phyloP scores from a whole-genome alignment of 23 tunicate species.

The Ascidia mentula region DNA sequence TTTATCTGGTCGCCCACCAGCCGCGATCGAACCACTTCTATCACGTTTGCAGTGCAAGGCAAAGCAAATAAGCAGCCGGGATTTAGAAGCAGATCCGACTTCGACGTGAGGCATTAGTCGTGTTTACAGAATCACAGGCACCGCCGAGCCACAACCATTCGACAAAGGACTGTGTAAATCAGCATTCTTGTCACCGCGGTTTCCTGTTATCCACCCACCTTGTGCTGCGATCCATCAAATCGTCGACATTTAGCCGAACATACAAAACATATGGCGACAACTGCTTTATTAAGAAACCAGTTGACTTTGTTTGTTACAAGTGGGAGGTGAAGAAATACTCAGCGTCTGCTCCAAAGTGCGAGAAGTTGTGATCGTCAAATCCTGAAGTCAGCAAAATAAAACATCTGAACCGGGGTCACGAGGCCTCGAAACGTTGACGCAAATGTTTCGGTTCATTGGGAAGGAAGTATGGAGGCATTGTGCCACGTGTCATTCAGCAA shows the following conservation, averaged over 20 bases:
- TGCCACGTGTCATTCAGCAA: neutral
- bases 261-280: neutral
- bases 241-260: neutral
- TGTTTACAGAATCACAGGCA: constrained; percentile 12
- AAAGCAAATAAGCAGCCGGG: constrained; percentile 23
- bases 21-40: neutral
- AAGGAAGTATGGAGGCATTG: constrained; percentile 3
- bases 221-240: neutral
- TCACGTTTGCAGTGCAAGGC: neutral
- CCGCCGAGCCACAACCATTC: neutral
- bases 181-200: constrained; percentile 12
- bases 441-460: constrained; percentile 7
- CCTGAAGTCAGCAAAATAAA: neutral
- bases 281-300: neutral
- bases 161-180: neutral
- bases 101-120: neutral
- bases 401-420: neutral
- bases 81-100: constrained; percentile 10
- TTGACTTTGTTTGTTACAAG: neutral
- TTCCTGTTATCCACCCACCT: neutral
- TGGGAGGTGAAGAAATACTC: too few relatives aligned
- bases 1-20: constrained; percentile 18
- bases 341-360: too few relatives aligned
- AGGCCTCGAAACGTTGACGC: neutral
- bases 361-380: neutral